phyloP scores from a whole-genome alignment of 2,888 invertebrate species.

The Mycalesis mineus region DNA sequence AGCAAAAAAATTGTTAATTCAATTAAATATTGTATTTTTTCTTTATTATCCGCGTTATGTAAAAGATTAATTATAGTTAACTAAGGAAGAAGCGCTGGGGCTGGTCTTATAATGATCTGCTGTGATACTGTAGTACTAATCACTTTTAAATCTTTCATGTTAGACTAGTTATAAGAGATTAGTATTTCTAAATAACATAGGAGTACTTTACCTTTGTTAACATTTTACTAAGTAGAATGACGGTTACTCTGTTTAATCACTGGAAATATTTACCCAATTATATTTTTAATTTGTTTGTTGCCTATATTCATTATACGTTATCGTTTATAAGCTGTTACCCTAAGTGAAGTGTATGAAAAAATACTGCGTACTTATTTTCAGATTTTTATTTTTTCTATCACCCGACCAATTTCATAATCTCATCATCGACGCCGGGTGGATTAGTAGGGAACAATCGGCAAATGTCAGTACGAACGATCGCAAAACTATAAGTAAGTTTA shows the following conservation, averaged over 20 bases:
- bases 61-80: slow-evolving; percentile 14
- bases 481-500: slow-evolving; percentile 64
- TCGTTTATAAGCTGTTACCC: slow-evolving; percentile 61
- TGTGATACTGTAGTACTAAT: slow-evolving; percentile 75
- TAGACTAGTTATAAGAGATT: slow-evolving; percentile 70
- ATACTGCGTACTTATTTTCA: slow-evolving; percentile 77
- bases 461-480: slow-evolving; percentile 57
- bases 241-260: slow-evolving; percentile 57
- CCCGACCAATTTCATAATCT: slow-evolving; percentile 69
- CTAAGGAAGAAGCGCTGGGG: slow-evolving; percentile 44
- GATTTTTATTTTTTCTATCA: slow-evolving; percentile 77
- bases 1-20: no score
- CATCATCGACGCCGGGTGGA: slow-evolving; percentile 56
- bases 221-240: slow-evolving; percentile 67
- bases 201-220: slow-evolving; percentile 68
- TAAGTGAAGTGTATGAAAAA: slow-evolving; percentile 75
- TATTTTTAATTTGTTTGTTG: slow-evolving; percentile 64
- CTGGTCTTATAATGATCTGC: slow-evolving; percentile 65
- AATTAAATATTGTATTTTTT: no score
- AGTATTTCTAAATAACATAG: slow-evolving; percentile 70
- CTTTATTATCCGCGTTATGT: no score
- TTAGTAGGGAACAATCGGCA: slow-evolving; percentile 63
- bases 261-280: slow-evolving; percentile 53
- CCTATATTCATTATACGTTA: slow-evolving; percentile 62
- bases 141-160: slow-evolving; percentile 70